Percentiles rank a stretch among this genome's conserved stretches.
These are phyloP conservation scores for Spodoptera picta DNA, from an alignment of 2,888 invertebrate species.

Conservation along the genomic window DNA sequence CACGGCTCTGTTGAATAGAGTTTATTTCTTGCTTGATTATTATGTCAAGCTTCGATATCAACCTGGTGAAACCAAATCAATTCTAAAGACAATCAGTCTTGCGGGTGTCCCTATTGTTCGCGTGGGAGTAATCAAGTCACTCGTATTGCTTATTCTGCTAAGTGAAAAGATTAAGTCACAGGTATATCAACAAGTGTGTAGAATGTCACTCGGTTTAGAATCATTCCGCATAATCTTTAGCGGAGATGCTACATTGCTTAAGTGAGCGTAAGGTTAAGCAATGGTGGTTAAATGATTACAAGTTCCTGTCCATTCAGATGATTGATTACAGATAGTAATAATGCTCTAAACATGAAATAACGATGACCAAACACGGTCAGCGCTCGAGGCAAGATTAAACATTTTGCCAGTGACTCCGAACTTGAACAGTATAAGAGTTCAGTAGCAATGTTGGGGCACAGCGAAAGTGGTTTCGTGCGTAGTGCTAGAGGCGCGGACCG, in stretches of 20 bases:
- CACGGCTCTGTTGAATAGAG: constrained; percentile 58
- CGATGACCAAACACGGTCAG: constrained; percentile 24
- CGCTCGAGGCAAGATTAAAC: constrained; percentile 23
- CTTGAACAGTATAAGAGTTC: constrained; percentile 67
- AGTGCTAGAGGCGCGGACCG: constrained; percentile 69
- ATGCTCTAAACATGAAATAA: constrained; percentile 17
- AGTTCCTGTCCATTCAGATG: constrained; percentile 13
- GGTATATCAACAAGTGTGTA: constrained; percentile 14
- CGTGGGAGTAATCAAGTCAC: constrained; percentile 78
- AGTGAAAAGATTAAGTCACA: constrained; percentile 66
- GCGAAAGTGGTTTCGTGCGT: constrained; percentile 85
- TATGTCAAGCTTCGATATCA: constrained; percentile 60
- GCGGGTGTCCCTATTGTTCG: constrained; percentile 80
- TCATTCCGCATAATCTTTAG: constrained; percentile 6
- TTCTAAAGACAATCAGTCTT: constrained; percentile 77
- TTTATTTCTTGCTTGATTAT: constrained; percentile 71
- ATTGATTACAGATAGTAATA: constrained; percentile 22
- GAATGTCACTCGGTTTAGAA: constrained; percentile 1
- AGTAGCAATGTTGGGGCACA: constrained; percentile 69
- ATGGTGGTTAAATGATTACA: constrained; percentile 9
- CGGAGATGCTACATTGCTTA: constrained; percentile 9
- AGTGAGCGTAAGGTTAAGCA: constrained; percentile 6
- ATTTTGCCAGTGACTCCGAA: constrained; percentile 44
- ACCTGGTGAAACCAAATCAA: constrained; percentile 80
- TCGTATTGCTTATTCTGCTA: constrained; percentile 63